phyloP scores from a whole-genome alignment of 2,113 vertebrate species.

The Plecotus auritus region DNA sequence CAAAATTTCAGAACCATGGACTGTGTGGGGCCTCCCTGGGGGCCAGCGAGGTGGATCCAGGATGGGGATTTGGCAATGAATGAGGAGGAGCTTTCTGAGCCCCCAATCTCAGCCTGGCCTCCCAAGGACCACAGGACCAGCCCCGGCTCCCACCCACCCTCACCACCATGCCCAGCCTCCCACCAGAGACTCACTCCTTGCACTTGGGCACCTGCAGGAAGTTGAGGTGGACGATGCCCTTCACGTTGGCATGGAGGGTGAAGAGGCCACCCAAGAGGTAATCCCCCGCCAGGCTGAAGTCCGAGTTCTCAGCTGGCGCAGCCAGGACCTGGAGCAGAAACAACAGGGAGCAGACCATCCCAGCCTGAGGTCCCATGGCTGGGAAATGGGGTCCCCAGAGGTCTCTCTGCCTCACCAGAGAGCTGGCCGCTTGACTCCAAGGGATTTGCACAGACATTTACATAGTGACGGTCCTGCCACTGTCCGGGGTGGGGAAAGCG shows the following conservation, averaged over 20 bases:
- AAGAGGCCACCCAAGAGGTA: conserved; percentile 86
- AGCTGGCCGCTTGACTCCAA: neutral
- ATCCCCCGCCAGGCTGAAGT: conserved; percentile 81
- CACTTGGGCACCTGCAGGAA: conserved; percentile 59
- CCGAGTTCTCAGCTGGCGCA: neutral
- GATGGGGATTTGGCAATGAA: neutral
- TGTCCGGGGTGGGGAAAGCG: neutral
- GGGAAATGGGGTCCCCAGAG: neutral
- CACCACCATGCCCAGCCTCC: fast-evolving
- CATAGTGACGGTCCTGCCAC: neutral
- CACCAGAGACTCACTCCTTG: conserved; percentile 51
- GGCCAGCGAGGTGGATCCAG: neutral
- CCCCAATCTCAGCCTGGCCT: too few species aligned
- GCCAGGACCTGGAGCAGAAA: neutral
- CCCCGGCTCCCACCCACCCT: neutral
- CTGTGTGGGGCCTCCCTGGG: neutral
- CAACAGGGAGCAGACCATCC: neutral
- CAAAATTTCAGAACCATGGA: fast-evolving
- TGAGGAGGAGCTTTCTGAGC: neutral
- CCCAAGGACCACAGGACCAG: neutral
- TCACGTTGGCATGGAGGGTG: conserved; percentile 77
- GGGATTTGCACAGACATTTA: conserved; percentile 65
- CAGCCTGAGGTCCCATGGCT: conserved; percentile 15
- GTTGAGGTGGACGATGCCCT: neutral
- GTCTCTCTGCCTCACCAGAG: neutral